A percentile compares a stretch with the other conserved stretches of the same genome.
Evolutionary conservation across 2,888 invertebrate species (phyloP).

Genomic region (Pandemis cinnamomeana): DNA sequence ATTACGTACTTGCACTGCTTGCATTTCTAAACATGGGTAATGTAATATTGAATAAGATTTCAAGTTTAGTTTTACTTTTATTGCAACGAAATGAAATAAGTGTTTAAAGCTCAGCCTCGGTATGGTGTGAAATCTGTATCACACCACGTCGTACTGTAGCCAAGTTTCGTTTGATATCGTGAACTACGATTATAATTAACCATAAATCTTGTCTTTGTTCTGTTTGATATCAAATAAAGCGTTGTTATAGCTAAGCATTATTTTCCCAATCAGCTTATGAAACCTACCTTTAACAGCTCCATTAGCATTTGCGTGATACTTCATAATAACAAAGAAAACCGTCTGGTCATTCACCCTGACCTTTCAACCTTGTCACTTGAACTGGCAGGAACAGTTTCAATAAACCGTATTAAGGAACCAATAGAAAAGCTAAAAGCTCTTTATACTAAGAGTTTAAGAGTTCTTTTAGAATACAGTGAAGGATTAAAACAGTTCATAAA

Average conservation of each 20-base stretch:
- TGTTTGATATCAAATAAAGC: neutral
- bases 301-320: slow-evolving; percentile 60
- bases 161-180: neutral
- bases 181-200: neutral
- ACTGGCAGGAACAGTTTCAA: slow-evolving; percentile 65
- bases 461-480: slow-evolving; percentile 38
- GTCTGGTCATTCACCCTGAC: slow-evolving; percentile 72
- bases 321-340: slow-evolving; percentile 57
- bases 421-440: slow-evolving; percentile 48
- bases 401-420: slow-evolving; percentile 66
- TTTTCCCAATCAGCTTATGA: slow-evolving; percentile 50
- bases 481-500: slow-evolving; percentile 57
- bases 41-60: neutral
- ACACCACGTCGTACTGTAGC: neutral
- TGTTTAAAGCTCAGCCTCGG: neutral
- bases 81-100: neutral
- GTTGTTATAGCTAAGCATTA: neutral
- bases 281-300: slow-evolving; percentile 45
- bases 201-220: neutral
- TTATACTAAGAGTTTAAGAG: slow-evolving; percentile 40
- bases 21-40: no score
- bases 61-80: neutral
- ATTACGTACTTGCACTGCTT: no score
- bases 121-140: neutral
- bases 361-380: slow-evolving; percentile 71